phyloP scores from a whole-genome alignment of 2,113 vertebrate genomes.

The Eretmochelys imbricata region DNA sequence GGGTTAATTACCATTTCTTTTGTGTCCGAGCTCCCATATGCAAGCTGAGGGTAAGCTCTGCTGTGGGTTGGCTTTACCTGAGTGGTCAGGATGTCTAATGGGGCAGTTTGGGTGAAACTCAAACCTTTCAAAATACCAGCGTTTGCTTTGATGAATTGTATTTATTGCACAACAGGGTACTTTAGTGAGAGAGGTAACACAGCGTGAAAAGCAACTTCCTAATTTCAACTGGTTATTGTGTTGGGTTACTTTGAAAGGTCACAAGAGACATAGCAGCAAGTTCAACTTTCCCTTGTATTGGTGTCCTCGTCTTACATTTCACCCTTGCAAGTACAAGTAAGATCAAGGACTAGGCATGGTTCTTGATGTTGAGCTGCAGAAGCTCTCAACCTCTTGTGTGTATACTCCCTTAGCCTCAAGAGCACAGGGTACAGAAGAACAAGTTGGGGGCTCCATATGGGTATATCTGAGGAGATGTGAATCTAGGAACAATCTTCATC shows the following conservation, averaged over 20 bases:
- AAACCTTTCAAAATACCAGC: background rate
- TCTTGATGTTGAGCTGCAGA: background rate
- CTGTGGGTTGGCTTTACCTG: background rate
- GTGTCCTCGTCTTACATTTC: background rate
- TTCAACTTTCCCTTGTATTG: background rate
- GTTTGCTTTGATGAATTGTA: background rate
- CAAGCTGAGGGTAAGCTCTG: background rate
- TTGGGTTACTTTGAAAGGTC: background rate
- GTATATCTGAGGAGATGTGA: background rate
- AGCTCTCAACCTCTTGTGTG: background rate
- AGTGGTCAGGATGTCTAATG: background rate
- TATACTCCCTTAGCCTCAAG: background rate
- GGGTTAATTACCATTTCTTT: background rate
- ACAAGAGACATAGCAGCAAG: background rate
- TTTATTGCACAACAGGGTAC: background rate
- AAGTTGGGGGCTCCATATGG: background rate
- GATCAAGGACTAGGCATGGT: background rate
- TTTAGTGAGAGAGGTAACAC: background rate
- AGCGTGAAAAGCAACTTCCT: background rate
- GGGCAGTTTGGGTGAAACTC: background rate
- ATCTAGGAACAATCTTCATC: accelerated
- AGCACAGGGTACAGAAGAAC: background rate
- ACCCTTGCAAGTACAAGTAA: background rate
- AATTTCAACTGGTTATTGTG: background rate
- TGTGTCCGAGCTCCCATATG: background rate